These are phyloP conservation scores for Danio aesculapii DNA, from an alignment of 2,797 vertebrate genomes.

Conservation along the genomic window DNA sequence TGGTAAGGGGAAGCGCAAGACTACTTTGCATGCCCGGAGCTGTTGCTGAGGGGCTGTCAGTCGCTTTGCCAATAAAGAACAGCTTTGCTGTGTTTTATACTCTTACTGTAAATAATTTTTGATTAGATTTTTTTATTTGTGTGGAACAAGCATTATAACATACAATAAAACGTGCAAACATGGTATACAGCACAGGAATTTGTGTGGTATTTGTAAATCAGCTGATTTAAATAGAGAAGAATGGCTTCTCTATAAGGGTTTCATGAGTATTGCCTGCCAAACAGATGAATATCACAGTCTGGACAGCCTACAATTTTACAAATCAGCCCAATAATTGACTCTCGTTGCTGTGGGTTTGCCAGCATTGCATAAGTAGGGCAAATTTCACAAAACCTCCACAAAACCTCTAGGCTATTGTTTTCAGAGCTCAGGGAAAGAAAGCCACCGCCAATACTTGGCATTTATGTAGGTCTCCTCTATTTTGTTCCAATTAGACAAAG, in stretches of 20 bases:
- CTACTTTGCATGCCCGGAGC: slow-evolving; percentile 64
- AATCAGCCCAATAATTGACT: slow-evolving; percentile 31
- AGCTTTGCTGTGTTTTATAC: slow-evolving; percentile 52
- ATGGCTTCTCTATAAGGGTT: neutral
- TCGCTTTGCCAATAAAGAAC: slow-evolving; percentile 39
- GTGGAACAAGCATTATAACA: neutral
- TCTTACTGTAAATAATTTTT: neutral
- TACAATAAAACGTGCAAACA: neutral
- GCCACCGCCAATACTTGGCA: slow-evolving; percentile 31
- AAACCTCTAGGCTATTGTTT: slow-evolving; percentile 31
- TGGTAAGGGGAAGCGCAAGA: slow-evolving; percentile 79
- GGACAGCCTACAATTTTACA: slow-evolving; percentile 18
- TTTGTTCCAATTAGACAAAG: slow-evolving; percentile 49
- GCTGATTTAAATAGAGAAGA: slow-evolving; percentile 3
- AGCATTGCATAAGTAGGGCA: slow-evolving; percentile 25
- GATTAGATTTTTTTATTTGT: neutral
- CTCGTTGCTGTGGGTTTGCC: slow-evolving; percentile 9
- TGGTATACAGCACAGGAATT: neutral
- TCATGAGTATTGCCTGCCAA: slow-evolving; percentile 36
- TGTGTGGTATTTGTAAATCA: neutral
- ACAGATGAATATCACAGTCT: slow-evolving; percentile 42
- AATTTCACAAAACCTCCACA: slow-evolving; percentile 20
- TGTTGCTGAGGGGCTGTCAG: slow-evolving; percentile 80
- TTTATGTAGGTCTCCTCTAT: slow-evolving; percentile 40
- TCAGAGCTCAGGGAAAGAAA: slow-evolving; percentile 6